Evolutionary conservation across 2,888 invertebrate genomes (phyloP).

Genomic region (Lasioglossum figueresi): DNA sequence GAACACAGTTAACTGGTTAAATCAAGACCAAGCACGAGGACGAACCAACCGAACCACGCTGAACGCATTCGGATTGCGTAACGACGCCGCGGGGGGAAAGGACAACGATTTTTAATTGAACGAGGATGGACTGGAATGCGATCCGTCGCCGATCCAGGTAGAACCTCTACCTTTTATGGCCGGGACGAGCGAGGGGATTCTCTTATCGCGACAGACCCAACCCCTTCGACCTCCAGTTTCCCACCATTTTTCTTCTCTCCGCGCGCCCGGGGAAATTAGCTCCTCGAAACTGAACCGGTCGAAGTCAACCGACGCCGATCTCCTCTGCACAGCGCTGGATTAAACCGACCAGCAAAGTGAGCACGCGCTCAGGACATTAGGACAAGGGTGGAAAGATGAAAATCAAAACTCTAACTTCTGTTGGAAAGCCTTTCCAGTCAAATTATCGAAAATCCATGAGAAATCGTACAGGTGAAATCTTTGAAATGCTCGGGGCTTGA

Average conservation of each 20-base stretch:
- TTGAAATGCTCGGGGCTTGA: too few relatives aligned
- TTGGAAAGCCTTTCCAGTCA: too few relatives aligned
- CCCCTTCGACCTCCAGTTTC: background rate
- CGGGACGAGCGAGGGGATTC: background rate
- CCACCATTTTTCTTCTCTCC: background rate
- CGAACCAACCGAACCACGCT: background rate
- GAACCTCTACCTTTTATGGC: background rate
- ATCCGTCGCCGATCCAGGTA: background rate
- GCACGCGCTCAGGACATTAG: too few relatives aligned
- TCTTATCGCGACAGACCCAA: background rate
- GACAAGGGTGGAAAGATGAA: too few relatives aligned
- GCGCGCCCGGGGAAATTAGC: background rate
- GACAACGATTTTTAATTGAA: background rate
- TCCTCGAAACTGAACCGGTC: background rate
- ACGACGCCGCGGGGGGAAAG: background rate
- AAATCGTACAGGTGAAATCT: too few relatives aligned
- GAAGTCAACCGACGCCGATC: background rate
- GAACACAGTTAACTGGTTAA: background rate
- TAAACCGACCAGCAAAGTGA: background rate
- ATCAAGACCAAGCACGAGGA: background rate
- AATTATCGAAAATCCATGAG: too few relatives aligned
- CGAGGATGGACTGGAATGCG: slow-evolving; percentile 7
- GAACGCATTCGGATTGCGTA: background rate
- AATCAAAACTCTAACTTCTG: too few relatives aligned
- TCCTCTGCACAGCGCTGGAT: background rate